Conservation (phyloP, 1,140 invertebrate genomes). For the Pachyrhynchus sulphureomaculatus region DNA sequence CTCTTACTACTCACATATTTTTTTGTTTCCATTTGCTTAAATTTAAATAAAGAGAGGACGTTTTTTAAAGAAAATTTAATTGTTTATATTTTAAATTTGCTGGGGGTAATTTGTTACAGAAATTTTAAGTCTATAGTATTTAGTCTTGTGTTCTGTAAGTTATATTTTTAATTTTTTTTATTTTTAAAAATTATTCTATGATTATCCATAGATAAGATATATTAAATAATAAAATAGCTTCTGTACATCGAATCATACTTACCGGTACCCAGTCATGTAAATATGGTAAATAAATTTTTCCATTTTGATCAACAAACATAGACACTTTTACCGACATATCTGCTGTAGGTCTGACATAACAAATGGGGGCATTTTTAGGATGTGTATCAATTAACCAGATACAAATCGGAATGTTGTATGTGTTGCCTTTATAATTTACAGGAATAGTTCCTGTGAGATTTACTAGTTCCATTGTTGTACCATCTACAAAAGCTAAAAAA, state of each 20-base stretch:
- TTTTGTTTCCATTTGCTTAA: too few relatives aligned
- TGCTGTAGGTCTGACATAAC: slow-evolving; percentile 92
- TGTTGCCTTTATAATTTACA: slow-evolving; percentile 83
- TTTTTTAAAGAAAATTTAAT: slow-evolving; percentile 54
- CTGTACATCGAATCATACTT: slow-evolving; percentile 50
- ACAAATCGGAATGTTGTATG: slow-evolving; percentile 95
- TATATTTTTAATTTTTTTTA: too few relatives aligned
- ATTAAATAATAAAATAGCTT: too few relatives aligned
- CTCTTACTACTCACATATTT: too few relatives aligned
- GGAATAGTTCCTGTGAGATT: slow-evolving; percentile 91
- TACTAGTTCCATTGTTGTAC: slow-evolving; percentile 76
- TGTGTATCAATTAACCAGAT: slow-evolving; percentile 97
- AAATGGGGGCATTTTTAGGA: slow-evolving; percentile 96
- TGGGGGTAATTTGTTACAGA: too few relatives aligned
- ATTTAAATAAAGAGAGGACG: too few relatives aligned
- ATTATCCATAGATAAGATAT: too few relatives aligned
- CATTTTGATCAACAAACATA: slow-evolving; percentile 91
- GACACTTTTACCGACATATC: slow-evolving; percentile 96
- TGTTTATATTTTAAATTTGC: too few relatives aligned
- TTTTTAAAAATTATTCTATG: too few relatives aligned
- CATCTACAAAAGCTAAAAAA: slow-evolving; percentile 85
- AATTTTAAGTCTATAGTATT: too few relatives aligned
- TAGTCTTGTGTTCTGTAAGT: too few relatives aligned
- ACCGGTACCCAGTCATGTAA: slow-evolving; percentile 92
- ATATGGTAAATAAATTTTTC: slow-evolving; percentile 96